Evolutionary conservation across 2,113 vertebrate genomes (phyloP).

Genomic region (Puntigrus tetrazona): DNA sequence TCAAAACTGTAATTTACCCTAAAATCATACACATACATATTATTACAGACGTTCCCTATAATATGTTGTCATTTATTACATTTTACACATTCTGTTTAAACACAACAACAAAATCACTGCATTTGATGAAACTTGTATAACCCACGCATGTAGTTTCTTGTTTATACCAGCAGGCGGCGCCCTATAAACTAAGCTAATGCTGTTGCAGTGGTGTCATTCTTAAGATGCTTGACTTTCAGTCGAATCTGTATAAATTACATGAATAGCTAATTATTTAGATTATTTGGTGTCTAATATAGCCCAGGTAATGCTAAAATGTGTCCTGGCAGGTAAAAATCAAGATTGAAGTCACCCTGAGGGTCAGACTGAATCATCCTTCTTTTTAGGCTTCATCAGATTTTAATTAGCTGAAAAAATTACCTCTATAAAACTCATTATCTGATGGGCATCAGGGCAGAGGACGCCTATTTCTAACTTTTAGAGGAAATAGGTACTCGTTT

Average conservation of each 20-base stretch:
- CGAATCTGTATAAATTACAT: background rate
- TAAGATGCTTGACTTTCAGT: background rate
- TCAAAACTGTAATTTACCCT: background rate
- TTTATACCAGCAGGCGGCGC: slow-evolving; percentile 14
- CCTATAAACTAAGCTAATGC: background rate
- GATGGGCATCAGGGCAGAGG: background rate
- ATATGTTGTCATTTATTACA: background rate
- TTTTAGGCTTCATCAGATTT: slow-evolving; percentile 14
- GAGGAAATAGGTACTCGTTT: background rate
- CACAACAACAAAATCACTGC: background rate
- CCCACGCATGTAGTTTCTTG: background rate
- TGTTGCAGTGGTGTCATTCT: background rate
- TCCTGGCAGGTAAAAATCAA: background rate
- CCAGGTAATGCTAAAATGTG: background rate
- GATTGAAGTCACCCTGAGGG: background rate
- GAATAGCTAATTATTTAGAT: background rate
- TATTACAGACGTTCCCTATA: background rate
- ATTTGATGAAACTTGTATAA: background rate
- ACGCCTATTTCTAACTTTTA: background rate
- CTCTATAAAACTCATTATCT: slow-evolving; percentile 31
- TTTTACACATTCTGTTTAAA: background rate
- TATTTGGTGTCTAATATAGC: background rate
- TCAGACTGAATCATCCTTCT: slow-evolving; percentile 19
- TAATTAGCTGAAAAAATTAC: slow-evolving; percentile 38
- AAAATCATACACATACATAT: background rate